Percentiles rank a stretch among this genome's conserved stretches.
Conservation (phyloP, 2,888 invertebrate species). For the Pherbina coryleti region DNA sequence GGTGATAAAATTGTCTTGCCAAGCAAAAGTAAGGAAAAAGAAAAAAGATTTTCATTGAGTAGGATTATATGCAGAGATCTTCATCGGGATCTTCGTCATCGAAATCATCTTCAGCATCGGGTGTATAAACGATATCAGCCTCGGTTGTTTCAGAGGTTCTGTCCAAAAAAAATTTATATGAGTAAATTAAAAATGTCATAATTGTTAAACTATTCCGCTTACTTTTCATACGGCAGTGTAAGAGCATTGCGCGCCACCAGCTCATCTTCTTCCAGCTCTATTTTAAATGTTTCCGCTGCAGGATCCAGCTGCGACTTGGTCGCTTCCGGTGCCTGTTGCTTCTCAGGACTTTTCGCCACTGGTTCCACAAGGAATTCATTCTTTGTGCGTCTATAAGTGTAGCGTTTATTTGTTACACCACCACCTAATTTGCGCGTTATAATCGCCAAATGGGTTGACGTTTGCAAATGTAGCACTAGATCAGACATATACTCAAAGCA, state of each 20-base stretch:
- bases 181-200: neutral
- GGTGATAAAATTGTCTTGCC: no score
- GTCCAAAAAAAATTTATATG: neutral
- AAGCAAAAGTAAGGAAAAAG: no score
- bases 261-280: constrained; percentile 68
- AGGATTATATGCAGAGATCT: constrained; percentile 78
- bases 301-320: constrained; percentile 23
- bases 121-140: constrained; percentile 80
- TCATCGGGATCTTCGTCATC: constrained; percentile 84
- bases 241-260: constrained; percentile 67
- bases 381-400: constrained; percentile 57
- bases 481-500: constrained; percentile 67
- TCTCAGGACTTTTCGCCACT: neutral
- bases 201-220: constrained; percentile 20
- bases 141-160: constrained; percentile 71
- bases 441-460: constrained; percentile 56
- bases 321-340: neutral
- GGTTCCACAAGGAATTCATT: constrained; percentile 58
- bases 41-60: neutral
- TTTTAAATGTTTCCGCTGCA: constrained; percentile 66
- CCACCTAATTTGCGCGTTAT: constrained; percentile 63
- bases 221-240: constrained; percentile 69
- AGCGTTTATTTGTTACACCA: constrained; percentile 59
- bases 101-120: constrained; percentile 84
- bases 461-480: constrained; percentile 59